Conservation (phyloP, 2,113 vertebrate genomes). For the Butorides virescens region DNA sequence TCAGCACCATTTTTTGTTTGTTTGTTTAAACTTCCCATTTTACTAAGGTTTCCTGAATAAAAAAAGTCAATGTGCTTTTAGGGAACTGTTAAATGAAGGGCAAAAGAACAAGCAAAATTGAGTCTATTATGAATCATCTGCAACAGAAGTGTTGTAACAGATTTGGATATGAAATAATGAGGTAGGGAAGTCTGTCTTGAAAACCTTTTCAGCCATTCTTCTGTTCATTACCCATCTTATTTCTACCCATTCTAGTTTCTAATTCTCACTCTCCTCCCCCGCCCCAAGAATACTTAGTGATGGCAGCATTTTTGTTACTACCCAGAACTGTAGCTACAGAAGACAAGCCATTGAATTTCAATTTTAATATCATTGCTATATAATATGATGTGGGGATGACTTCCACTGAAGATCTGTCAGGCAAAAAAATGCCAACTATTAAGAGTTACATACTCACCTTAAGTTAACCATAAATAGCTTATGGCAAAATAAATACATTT, state of each 20-base stretch:
- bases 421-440: neutral
- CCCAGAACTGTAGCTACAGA: neutral
- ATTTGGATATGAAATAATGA: conserved; percentile 27
- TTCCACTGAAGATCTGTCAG: neutral
- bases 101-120: conserved; percentile 6
- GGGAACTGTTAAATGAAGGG: neutral
- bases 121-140: neutral
- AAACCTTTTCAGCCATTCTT: neutral
- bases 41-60: neutral
- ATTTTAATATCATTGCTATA: neutral
- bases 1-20: neutral
- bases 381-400: neutral
- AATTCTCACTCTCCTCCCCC: neutral
- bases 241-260: neutral
- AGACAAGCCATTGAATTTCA: neutral
- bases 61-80: neutral
- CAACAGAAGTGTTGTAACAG: neutral
- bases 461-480: neutral
- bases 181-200: neutral
- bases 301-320: neutral
- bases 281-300: neutral
- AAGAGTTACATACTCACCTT: neutral
- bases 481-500: neutral
- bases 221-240: neutral
- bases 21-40: conserved; percentile 51